Percentiles rank a stretch among this genome's conserved stretches.
phyloP scores from a whole-genome alignment of 1,140 invertebrate species.

The Manduca sexta region DNA sequence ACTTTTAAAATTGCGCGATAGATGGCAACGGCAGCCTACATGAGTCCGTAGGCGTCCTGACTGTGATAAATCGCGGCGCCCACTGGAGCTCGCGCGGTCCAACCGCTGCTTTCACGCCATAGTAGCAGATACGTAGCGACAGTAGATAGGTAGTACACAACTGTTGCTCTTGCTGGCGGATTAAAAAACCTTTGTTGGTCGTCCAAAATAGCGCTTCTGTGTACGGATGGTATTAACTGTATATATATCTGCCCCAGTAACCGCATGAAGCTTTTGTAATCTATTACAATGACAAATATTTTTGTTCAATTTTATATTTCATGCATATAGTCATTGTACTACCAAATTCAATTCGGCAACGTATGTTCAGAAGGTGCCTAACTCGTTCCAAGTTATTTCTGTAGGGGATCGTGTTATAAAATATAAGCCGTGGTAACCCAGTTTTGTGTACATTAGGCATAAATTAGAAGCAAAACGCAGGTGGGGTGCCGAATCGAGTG shows the following conservation, averaged over 20 bases:
- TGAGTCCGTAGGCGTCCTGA: constrained; percentile 28
- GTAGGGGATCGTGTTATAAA: background rate
- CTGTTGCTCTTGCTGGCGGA: constrained; percentile 12
- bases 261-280: background rate
- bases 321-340: too few species aligned
- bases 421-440: constrained; percentile 4
- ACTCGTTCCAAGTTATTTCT: too few species aligned
- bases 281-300: background rate
- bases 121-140: constrained; percentile 9
- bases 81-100: constrained; percentile 28
- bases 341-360: too few species aligned
- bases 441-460: constrained; percentile 12
- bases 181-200: background rate
- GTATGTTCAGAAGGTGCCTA: too few species aligned
- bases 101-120: constrained; percentile 17
- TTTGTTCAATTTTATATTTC: background rate
- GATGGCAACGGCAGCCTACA: constrained; percentile 9
- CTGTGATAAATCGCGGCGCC: constrained; percentile 39
- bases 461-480: constrained; percentile 16
- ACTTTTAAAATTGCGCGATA: constrained; percentile 28
- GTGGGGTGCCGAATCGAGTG: constrained; percentile 14
- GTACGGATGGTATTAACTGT: too few species aligned
- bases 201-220: background rate
- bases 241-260: too few species aligned
- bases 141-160: constrained; percentile 6